A percentile compares a stretch with the other conserved stretches of the same genome.
Evolutionary conservation across 1,140 invertebrate genomes (phyloP).

Genomic region (Aphaenogaster rudis): DNA sequence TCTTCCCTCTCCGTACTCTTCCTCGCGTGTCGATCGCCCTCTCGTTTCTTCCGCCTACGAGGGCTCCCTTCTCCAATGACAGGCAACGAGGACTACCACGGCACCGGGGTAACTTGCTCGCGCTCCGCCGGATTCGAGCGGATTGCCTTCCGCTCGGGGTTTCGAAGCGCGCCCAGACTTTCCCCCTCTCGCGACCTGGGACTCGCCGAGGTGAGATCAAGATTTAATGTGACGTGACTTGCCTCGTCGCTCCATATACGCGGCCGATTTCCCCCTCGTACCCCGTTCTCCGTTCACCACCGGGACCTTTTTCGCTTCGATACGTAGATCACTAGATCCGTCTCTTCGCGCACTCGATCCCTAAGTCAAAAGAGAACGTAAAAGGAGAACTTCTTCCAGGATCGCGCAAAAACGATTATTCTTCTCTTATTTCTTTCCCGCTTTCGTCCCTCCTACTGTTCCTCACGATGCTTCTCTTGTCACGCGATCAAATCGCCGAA

Average conservation of each 20-base stretch:
- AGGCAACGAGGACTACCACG: constrained; percentile 48
- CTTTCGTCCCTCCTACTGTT: background rate
- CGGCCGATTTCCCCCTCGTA: constrained; percentile 4
- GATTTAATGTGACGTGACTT: constrained; percentile 82
- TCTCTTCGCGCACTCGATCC: background rate
- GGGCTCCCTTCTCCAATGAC: constrained; percentile 60
- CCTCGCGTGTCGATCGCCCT: constrained; percentile 42
- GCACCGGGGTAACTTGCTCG: constrained; percentile 80
- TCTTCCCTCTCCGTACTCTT: constrained; percentile 36
- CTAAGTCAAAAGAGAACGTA: background rate
- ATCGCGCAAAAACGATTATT: background rate
- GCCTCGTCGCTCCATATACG: constrained; percentile 44
- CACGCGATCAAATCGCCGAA: constrained; percentile 38
- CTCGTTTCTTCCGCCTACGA: constrained; percentile 51
- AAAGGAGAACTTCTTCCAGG: background rate
- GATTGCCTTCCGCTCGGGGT: constrained; percentile 86
- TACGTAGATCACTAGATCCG: background rate
- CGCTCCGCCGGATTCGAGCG: constrained; percentile 86
- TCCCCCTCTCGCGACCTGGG: constrained; percentile 71
- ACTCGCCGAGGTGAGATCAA: constrained; percentile 83
- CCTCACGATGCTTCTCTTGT: constrained; percentile 10
- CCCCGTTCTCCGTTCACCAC: constrained; percentile 1
- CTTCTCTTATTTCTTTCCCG: constrained; percentile 7
- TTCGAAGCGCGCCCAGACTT: constrained; percentile 86
- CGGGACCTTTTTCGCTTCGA: background rate